These are phyloP conservation scores for Ailuropoda melanoleuca DNA, from an alignment of 2,113 vertebrate genomes.

Conservation along the genomic window DNA sequence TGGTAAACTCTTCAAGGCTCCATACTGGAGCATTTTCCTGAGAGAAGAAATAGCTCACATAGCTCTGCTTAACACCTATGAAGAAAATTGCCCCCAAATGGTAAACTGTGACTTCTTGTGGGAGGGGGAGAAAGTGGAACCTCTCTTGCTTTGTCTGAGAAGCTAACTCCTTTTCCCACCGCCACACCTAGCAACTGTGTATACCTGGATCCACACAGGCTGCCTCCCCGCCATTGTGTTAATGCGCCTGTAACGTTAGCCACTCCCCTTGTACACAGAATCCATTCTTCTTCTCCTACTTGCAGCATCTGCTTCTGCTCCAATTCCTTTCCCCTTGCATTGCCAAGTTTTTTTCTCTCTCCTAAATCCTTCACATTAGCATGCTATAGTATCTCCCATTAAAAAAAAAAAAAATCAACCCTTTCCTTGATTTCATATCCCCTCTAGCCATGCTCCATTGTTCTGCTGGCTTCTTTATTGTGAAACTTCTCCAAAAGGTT, in stretches of 20 bases:
- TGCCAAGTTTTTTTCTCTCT: not conserved
- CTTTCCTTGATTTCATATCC: not conserved
- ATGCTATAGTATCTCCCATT: not conserved
- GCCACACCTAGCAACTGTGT: not conserved
- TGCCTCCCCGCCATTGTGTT: not conserved
- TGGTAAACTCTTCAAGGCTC: constrained; percentile 65
- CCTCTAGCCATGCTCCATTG: not conserved
- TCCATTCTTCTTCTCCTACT: not conserved
- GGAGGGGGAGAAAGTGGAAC: not conserved
- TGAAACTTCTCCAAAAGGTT: not conserved
- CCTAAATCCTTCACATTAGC: not conserved
- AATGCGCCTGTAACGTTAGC: not conserved
- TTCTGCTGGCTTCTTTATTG: not conserved
- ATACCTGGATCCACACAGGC: not conserved
- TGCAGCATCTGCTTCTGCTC: not conserved
- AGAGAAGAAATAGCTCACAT: constrained; percentile 63
- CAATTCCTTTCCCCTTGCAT: not conserved
- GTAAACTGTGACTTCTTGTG: constrained; percentile 47
- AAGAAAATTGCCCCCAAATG: constrained; percentile 66
- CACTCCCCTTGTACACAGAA: not conserved
- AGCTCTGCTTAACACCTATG: constrained; percentile 55
- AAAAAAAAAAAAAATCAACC: not conserved
- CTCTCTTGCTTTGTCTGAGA: constrained; percentile 11
- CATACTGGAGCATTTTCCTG: constrained; percentile 59
- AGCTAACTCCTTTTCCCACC: not conserved